These are phyloP conservation scores for Alentia gelatinosa DNA, from an alignment of 2,888 invertebrate genomes.

Conservation along the genomic window DNA sequence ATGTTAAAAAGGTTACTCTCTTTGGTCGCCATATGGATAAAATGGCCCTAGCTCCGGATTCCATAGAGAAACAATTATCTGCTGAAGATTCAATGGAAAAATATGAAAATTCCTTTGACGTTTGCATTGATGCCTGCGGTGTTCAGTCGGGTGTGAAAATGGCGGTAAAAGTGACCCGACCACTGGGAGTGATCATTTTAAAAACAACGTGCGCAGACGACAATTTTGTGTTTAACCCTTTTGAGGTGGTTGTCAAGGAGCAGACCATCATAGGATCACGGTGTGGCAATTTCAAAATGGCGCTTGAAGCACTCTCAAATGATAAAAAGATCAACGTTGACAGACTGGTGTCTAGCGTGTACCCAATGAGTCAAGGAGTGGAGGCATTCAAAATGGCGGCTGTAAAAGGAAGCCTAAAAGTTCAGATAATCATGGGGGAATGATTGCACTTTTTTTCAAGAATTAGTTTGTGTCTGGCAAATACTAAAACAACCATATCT, in stretches of 20 bases:
- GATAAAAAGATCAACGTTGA: not conserved
- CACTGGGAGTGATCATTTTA: slow-evolving; percentile 62
- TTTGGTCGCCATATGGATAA: slow-evolving; percentile 60
- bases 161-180: slow-evolving; percentile 55
- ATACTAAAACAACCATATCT: no score
- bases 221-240: slow-evolving; percentile 53
- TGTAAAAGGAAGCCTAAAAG: slow-evolving; percentile 58
- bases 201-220: slow-evolving; percentile 63
- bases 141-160: slow-evolving; percentile 57
- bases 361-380: slow-evolving; percentile 54
- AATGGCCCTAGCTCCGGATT: slow-evolving; percentile 43
- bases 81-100: not conserved
- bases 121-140: slow-evolving; percentile 61
- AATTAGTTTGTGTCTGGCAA: no score
- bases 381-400: slow-evolving; percentile 60
- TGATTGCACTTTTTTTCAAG: no score
- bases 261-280: slow-evolving; percentile 60
- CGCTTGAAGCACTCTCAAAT: slow-evolving; percentile 54
- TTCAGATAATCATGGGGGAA: slow-evolving; percentile 55
- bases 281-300: slow-evolving; percentile 64
- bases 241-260: slow-evolving; percentile 63
- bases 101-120: slow-evolving; percentile 51
- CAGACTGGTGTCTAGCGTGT: slow-evolving; percentile 31
- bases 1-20: not conserved
- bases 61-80: slow-evolving; percentile 10